These are phyloP conservation scores for Isoperla grammatica DNA, from an alignment of 2,888 invertebrate species.

Conservation along the genomic window DNA sequence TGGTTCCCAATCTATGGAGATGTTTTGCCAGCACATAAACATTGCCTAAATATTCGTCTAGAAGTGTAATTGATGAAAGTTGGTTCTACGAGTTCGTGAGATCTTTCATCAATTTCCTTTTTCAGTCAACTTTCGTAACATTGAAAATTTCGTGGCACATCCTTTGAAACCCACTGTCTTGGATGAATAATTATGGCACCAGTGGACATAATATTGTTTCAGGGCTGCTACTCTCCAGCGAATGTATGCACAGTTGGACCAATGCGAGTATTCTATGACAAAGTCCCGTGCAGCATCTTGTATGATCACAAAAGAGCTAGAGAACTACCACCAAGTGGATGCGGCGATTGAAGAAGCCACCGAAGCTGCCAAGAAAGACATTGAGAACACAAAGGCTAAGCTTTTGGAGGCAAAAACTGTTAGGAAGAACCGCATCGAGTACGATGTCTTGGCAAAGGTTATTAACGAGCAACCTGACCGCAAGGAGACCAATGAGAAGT, in stretches of 20 bases:
- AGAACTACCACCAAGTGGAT: constrained; percentile 74
- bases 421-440: constrained; percentile 85
- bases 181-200: too few relatives aligned
- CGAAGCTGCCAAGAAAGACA: constrained; percentile 70
- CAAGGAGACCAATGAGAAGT: constrained; percentile 63
- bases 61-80: too few relatives aligned
- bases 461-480: constrained; percentile 88
- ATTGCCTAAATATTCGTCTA: too few relatives aligned
- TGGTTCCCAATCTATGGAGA: too few relatives aligned
- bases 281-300: constrained; percentile 73
- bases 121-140: too few relatives aligned
- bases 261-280: constrained; percentile 81
- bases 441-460: constrained; percentile 86
- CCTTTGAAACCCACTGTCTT: too few relatives aligned
- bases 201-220: constrained; percentile 36
- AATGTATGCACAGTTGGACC: constrained; percentile 74
- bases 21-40: too few relatives aligned
- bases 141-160: too few relatives aligned
- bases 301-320: constrained; percentile 79
- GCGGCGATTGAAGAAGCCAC: constrained; percentile 73
- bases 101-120: too few relatives aligned
- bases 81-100: too few relatives aligned
- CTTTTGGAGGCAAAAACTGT: constrained; percentile 78
- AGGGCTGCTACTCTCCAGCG: constrained; percentile 69
- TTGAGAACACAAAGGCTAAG: constrained; percentile 75